These are phyloP conservation scores for Scelioninae gen. 1 DNA, from an alignment of 2,888 invertebrate genomes.

Conservation along the genomic window DNA sequence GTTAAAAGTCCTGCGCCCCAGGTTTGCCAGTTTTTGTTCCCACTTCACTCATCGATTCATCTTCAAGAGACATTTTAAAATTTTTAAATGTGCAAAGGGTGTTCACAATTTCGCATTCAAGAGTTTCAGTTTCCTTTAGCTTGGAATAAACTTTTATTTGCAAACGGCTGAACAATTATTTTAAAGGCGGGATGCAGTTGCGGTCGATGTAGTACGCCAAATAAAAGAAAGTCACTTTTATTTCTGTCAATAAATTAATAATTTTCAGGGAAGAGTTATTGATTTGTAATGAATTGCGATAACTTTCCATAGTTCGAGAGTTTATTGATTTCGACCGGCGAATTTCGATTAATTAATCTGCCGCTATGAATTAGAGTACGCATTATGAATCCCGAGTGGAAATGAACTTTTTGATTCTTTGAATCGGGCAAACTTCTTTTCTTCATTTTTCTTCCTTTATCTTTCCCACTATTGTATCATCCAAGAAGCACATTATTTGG, in stretches of 20 bases:
- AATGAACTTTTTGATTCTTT: slow-evolving; percentile 14
- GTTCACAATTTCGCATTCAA: slow-evolving; percentile 11
- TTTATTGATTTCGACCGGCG: slow-evolving; percentile 22
- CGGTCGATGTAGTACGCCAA: slow-evolving; percentile 28
- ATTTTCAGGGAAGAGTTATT: slow-evolving; percentile 34
- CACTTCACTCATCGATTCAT: background rate
- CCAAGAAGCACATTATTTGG: too few relatives aligned
- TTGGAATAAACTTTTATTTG: slow-evolving; percentile 31
- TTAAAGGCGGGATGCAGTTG: background rate
- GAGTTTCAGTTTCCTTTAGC: slow-evolving; percentile 9
- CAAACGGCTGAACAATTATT: slow-evolving; percentile 24
- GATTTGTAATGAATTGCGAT: slow-evolving; percentile 42
- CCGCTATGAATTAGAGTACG: slow-evolving; percentile 8
- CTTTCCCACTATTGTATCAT: too few relatives aligned
- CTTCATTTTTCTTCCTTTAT: background rate
- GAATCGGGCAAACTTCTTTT: background rate
- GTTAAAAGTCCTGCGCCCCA: slow-evolving; percentile 12
- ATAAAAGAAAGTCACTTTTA: slow-evolving; percentile 29
- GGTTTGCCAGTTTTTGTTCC: slow-evolving; percentile 14
- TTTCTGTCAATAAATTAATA: slow-evolving; percentile 49
- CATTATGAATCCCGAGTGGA: slow-evolving; percentile 16
- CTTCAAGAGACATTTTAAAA: slow-evolving; percentile 25
- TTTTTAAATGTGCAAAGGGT: slow-evolving; percentile 19
- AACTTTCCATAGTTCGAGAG: slow-evolving; percentile 30
- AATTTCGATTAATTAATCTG: slow-evolving; percentile 46